Conservation (phyloP, 2,113 vertebrate genomes). For the Ailurus styani region DNA sequence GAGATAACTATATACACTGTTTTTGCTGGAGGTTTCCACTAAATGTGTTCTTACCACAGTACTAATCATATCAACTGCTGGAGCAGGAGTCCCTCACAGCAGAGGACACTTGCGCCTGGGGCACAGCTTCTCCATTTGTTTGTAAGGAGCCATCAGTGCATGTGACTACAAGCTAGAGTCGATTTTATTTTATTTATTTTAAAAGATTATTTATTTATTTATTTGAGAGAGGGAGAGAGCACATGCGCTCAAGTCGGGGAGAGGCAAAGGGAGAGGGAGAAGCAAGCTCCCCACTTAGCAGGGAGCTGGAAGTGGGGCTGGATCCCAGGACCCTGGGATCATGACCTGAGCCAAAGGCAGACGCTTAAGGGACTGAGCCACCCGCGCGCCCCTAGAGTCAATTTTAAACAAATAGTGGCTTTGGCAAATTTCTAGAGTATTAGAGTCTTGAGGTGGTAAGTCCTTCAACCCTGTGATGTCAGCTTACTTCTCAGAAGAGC, state of each 20-base stretch:
- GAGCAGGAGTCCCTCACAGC: not conserved
- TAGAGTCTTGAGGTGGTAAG: not conserved
- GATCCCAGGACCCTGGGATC: not conserved
- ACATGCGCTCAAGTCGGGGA: too few relatives aligned
- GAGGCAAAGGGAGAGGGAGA: not conserved
- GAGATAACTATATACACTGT: not conserved
- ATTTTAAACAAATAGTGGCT: not conserved
- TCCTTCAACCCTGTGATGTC: not conserved
- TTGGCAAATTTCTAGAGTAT: not conserved
- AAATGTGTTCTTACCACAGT: not conserved
- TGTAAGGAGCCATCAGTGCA: not conserved
- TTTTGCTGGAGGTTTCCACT: not conserved
- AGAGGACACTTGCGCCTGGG: not conserved
- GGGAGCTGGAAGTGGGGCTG: not conserved
- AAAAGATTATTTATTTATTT: not conserved
- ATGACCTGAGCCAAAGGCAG: not conserved
- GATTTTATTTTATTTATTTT: not conserved
- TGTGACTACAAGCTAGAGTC: not conserved
- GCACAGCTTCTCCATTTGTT: not conserved
- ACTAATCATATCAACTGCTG: not conserved
- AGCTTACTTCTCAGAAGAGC: conserved; percentile 40
- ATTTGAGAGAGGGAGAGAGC: not conserved
- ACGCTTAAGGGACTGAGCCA: not conserved
- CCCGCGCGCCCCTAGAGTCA: not conserved
- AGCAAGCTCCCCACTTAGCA: too few relatives aligned